Evolutionary conservation across 2,113 vertebrate species (phyloP).

Genomic region (Cygnus buccinator): DNA sequence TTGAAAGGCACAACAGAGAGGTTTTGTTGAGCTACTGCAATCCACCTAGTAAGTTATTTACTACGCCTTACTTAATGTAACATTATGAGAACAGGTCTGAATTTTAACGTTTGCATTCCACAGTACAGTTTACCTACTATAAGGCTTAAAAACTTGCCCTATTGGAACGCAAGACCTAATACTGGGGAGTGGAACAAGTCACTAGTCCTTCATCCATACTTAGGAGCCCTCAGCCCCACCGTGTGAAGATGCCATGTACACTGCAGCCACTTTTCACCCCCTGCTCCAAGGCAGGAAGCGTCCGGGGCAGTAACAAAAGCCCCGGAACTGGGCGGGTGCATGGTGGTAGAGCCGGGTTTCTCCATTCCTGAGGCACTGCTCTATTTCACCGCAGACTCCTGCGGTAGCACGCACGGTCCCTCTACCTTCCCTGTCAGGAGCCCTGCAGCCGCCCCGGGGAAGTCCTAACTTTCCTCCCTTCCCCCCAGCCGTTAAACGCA

Average conservation of each 20-base stretch:
- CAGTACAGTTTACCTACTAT: fast-evolving
- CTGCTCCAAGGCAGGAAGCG: fast-evolving
- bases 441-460: neutral
- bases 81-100: fast-evolving
- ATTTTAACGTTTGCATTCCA: fast-evolving
- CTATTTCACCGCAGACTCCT: neutral
- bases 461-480: fast-evolving
- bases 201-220: fast-evolving
- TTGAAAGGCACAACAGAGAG: neutral
- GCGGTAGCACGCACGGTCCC: fast-evolving
- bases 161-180: fast-evolving
- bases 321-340: too few relatives aligned
- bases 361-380: fast-evolving
- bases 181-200: fast-evolving
- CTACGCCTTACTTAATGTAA: neutral
- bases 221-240: fast-evolving
- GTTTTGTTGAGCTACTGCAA: neutral
- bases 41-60: too few relatives aligned
- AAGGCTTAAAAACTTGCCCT: fast-evolving
- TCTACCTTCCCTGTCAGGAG: neutral
- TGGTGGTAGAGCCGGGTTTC: neutral
- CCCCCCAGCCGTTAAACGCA: fast-evolving
- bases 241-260: fast-evolving
- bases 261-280: too few relatives aligned
- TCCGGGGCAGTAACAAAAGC: neutral